Evolutionary conservation across 2,113 vertebrate species (phyloP).

Genomic region (Romanogobio albipinnatus): DNA sequence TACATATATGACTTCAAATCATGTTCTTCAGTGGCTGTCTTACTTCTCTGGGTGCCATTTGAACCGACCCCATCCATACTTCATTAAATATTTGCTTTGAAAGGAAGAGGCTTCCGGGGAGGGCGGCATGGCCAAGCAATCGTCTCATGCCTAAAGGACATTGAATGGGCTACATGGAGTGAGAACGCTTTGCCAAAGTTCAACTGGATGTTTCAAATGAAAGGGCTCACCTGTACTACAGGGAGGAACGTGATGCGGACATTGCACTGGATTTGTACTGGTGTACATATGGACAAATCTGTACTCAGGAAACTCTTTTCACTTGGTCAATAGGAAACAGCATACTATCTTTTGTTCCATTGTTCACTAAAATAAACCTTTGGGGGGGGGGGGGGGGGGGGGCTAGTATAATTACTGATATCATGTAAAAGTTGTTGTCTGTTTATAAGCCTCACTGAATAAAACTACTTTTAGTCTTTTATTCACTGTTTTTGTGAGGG

Average conservation of each 20-base stretch:
- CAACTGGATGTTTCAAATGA: background rate
- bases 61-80: constrained; percentile 2
- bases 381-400: background rate
- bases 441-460: constrained; percentile 14
- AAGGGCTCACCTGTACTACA: constrained; percentile 13
- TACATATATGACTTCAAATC: background rate
- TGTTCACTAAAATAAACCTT: background rate
- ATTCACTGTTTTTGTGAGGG: constrained; percentile 11
- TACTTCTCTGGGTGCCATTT: background rate
- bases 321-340: background rate
- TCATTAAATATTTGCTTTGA: constrained; percentile 32
- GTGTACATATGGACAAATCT: constrained; percentile 31
- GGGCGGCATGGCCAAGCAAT: background rate
- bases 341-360: background rate
- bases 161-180: constrained; percentile 1
- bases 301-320: constrained; percentile 23
- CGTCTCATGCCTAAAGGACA: constrained; percentile 13
- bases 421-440: background rate
- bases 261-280: constrained; percentile 35
- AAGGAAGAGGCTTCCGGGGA: constrained; percentile 22
- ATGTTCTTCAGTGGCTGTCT: constrained; percentile 27
- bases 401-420: background rate
- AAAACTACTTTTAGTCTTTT: background rate
- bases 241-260: background rate
- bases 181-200: constrained; percentile 15